Evolutionary conservation across 2,113 vertebrate species (phyloP).

Genomic region (Narcine bancroftii): DNA sequence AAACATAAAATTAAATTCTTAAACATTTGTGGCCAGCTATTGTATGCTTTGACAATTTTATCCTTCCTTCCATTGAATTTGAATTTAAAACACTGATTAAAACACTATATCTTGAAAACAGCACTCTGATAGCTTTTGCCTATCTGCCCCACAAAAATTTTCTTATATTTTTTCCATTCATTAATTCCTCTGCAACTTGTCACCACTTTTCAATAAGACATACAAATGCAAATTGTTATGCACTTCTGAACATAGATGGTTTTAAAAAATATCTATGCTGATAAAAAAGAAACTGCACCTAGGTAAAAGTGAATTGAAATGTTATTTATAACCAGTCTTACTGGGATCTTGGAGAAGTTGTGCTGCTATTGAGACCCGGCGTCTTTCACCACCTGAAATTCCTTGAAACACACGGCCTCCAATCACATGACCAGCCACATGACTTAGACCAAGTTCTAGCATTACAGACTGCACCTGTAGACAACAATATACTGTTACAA

Average conservation of each 20-base stretch:
- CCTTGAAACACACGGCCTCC: conserved; percentile 68
- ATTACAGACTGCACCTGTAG: conserved; percentile 74
- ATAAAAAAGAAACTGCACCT: not conserved
- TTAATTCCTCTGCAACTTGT: not conserved
- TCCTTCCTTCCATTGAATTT: not conserved
- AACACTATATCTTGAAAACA: not conserved
- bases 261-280: not conserved
- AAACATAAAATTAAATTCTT: not conserved
- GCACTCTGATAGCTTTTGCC: not conserved
- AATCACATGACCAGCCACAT: conserved; percentile 75
- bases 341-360: conserved; percentile 90
- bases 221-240: not conserved
- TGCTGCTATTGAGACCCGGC: conserved; percentile 82
- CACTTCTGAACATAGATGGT: not conserved
- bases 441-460: conserved; percentile 76
- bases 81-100: not conserved
- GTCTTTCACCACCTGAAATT: conserved; percentile 81
- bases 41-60: not conserved
- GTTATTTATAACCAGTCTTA: conserved; percentile 55
- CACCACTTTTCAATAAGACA: not conserved
- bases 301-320: not conserved
- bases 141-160: not conserved
- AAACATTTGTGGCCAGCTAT: not conserved
- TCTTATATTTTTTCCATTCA: not conserved
- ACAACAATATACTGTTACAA: no score